Evolutionary conservation across 2,888 invertebrate genomes (phyloP).

Genomic region (Andrena minutula): DNA sequence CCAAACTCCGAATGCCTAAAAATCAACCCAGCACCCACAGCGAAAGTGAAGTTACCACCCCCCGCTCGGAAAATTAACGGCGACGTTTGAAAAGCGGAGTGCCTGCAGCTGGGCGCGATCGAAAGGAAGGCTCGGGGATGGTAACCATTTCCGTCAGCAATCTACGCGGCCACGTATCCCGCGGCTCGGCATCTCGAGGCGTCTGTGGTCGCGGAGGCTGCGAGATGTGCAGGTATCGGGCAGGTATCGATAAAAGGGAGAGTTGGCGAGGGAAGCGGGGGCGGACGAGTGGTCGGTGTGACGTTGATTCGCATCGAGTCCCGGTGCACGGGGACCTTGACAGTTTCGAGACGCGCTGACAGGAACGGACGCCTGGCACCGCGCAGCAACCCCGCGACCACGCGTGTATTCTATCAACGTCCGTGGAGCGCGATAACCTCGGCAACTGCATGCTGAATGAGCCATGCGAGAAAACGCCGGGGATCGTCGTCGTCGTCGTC

Average conservation of each 20-base stretch:
- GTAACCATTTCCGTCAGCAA: conserved; percentile 25
- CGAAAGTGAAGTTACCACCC: not conserved
- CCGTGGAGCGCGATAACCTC: conserved; percentile 64
- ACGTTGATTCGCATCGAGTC: conserved; percentile 53
- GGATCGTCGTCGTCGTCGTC: not conserved
- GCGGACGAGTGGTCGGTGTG: conserved; percentile 34
- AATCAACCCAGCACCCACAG: too few relatives aligned
- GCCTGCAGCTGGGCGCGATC: not conserved
- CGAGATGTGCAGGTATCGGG: not conserved
- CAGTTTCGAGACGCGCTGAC: conserved; percentile 72
- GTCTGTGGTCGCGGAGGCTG: conserved; percentile 1
- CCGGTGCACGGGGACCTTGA: conserved; percentile 67
- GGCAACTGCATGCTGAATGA: conserved; percentile 70
- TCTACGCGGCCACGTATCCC: conserved; percentile 4
- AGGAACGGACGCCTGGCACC: conserved; percentile 47
- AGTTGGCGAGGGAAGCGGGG: conserved; percentile 17
- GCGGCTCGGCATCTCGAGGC: not conserved
- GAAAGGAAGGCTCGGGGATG: not conserved
- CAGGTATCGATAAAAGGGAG: conserved; percentile 26
- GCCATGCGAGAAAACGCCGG: conserved; percentile 40
- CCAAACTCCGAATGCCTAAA: too few relatives aligned
- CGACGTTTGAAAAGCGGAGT: not conserved
- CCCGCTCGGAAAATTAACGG: not conserved
- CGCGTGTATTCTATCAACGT: conserved; percentile 71
- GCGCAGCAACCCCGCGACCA: conserved; percentile 42